Evolutionary conservation across 2,888 invertebrate genomes (phyloP).

Genomic region (Pheosia gnoma): DNA sequence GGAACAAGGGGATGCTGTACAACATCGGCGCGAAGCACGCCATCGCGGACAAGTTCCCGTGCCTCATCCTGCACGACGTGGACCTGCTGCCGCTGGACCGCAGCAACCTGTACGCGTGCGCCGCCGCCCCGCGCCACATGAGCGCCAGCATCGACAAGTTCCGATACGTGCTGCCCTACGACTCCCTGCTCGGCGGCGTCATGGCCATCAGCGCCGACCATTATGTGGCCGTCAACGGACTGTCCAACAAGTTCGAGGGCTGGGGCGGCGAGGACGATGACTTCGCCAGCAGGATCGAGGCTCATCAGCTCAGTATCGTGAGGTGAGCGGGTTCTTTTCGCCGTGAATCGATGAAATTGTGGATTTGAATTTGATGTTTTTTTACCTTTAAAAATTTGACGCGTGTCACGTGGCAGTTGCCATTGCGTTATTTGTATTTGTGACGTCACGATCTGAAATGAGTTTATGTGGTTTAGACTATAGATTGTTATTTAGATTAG

Average conservation of each 20-base stretch:
- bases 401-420: too few species aligned
- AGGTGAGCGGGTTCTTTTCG: slow-evolving; percentile 46
- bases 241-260: slow-evolving; percentile 68
- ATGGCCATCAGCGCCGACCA: slow-evolving; percentile 65
- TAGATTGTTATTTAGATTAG: too few species aligned
- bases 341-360: too few species aligned
- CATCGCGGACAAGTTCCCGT: slow-evolving; percentile 88
- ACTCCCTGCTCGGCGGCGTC: slow-evolving; percentile 62
- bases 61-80: slow-evolving; percentile 95
- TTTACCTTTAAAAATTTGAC: too few species aligned
- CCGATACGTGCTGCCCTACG: slow-evolving; percentile 44
- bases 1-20: slow-evolving; percentile 94
- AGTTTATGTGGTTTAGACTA: too few species aligned
- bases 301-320: slow-evolving; percentile 50
- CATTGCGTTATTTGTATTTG: too few species aligned
- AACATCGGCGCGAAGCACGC: slow-evolving; percentile 94
- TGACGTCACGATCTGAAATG: too few species aligned
- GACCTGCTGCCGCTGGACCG: slow-evolving; percentile 93
- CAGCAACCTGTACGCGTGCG: slow-evolving; percentile 93
- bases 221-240: slow-evolving; percentile 62
- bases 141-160: slow-evolving; percentile 94
- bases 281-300: slow-evolving; percentile 53
- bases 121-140: slow-evolving; percentile 92
- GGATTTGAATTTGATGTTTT: too few species aligned
- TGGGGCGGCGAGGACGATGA: slow-evolving; percentile 82